Conservation (phyloP, 2,113 vertebrate genomes). For the Cairina moschata region DNA sequence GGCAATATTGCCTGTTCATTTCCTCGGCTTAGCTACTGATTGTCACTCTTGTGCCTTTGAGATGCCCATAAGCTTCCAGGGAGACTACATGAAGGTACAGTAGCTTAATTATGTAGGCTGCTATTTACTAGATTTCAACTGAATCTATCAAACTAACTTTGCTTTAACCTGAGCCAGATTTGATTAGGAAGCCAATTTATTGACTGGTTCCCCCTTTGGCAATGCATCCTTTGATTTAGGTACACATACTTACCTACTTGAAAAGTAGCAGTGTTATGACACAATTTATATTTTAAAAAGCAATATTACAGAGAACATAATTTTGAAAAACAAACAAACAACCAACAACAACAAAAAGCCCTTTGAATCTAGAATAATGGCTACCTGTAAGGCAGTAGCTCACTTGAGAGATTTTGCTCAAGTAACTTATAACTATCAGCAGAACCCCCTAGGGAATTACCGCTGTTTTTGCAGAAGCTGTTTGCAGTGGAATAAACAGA, state of each 20-base stretch:
- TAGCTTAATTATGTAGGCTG: constrained; percentile 79
- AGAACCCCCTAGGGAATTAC: constrained; percentile 75
- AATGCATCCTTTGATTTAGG: constrained; percentile 72
- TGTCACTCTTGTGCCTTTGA: constrained; percentile 69
- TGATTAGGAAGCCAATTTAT: constrained; percentile 82
- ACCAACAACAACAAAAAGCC: constrained; percentile 76
- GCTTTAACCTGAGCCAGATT: constrained; percentile 79
- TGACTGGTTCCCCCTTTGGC: constrained; percentile 68
- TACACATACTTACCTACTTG: constrained; percentile 65
- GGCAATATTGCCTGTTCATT: constrained; percentile 66
- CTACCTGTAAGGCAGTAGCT: constrained; percentile 84
- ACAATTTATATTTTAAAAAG: constrained; percentile 81
- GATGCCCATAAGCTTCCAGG: constrained; percentile 72
- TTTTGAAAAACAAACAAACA: constrained; percentile 56
- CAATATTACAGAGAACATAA: constrained; percentile 71
- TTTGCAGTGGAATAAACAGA: constrained; percentile 88
- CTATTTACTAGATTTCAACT: constrained; percentile 75
- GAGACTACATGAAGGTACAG: constrained; percentile 58
- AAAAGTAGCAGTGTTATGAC: constrained; percentile 75
- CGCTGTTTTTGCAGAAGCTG: constrained; percentile 85
- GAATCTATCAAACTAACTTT: constrained; percentile 79
- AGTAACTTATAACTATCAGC: constrained; percentile 87
- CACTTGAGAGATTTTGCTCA: constrained; percentile 83
- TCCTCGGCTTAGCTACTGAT: constrained; percentile 67
- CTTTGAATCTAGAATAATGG: constrained; percentile 85